Conservation (phyloP, 2,797 vertebrate species). For the Sciurus vulgaris region DNA sequence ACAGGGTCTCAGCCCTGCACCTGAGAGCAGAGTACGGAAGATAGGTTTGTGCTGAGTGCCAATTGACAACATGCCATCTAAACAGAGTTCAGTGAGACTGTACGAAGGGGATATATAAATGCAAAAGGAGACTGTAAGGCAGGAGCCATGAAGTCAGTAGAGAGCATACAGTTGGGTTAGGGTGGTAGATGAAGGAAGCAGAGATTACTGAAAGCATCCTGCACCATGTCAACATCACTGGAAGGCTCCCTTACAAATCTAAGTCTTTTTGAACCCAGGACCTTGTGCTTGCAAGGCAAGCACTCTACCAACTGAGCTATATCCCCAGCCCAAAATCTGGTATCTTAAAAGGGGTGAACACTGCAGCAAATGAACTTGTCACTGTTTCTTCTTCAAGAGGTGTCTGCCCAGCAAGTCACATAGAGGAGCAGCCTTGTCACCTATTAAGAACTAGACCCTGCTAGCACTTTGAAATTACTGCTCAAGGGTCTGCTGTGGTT, state of each 20-base stretch:
- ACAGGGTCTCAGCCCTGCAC: not conserved
- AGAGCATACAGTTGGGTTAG: not conserved
- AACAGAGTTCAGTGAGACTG: not conserved
- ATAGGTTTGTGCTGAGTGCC: not conserved
- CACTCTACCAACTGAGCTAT: too few species aligned
- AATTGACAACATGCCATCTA: not conserved
- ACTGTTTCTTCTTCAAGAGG: not conserved
- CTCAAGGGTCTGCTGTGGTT: not conserved
- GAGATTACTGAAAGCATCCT: not conserved
- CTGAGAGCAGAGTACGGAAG: not conserved
- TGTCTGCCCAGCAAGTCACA: not conserved
- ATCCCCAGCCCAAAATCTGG: not conserved
- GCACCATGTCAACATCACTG: not conserved
- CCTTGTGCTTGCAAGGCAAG: too few species aligned
- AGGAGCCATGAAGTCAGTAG: not conserved
- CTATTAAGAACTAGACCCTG: not conserved
- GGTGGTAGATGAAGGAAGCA: too few species aligned
- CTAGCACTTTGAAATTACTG: not conserved
- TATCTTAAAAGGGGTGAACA: not conserved
- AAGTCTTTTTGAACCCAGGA: too few species aligned
- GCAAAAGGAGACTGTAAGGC: not conserved
- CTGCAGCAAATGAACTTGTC: not conserved
- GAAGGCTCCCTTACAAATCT: not conserved
- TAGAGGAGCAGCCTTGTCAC: not conserved
- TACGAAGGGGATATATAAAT: not conserved